Base-by-base conservation (phyloP, 2,888 invertebrate genomes). In the Celastrina argiolus region DNA sequence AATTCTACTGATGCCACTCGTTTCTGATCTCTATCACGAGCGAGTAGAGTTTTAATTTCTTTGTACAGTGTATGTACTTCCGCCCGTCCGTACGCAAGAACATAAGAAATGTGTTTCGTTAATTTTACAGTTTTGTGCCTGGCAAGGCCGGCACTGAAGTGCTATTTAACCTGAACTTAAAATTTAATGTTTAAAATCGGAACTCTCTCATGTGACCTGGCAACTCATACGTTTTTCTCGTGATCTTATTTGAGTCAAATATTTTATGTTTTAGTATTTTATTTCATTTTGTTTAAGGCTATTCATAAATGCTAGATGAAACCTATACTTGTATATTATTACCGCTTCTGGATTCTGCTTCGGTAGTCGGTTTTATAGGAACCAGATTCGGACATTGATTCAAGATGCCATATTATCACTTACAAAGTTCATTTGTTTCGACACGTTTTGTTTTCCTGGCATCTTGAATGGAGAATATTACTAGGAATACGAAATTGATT, bases 131-230 rank as follows among this genome's bases (percentile, higher is more conserved):
- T 34, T 34, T 59, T 59, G 36, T 59, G 59, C 22, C 18, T 18
- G 18, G 59, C 36, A 59, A 59, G 59, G 59, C 59, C 36, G 10
- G 59, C 16, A 16, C 59, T 22, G 10, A 59, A 59, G 59, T 59
- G 59, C 59, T 59, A 59, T 59, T 59, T 59, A 36, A 59, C 36
- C 34, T 58, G 28, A 31, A 58, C 58, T 61, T 36, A 39, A 61
- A 61, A 61, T 36, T 39, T 61, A 36, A 61, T 61, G 39, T 61
- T 39, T 36, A 22, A 39, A 61, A 61, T 61, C 36, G 34, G 22
- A 22, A 61, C 61, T 28, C 31, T 31, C 58, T 8, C 14, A 61
- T 61, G 36, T 39, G 61, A 61, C 61, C 61, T 61, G 18, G 39
- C 39, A 61, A 61, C 18, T 61, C 31, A 5, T 28, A 58, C 26